Evolutionary conservation across 2,797 vertebrate genomes (phyloP).

Genomic region (Melanotaenia maccullochi): DNA sequence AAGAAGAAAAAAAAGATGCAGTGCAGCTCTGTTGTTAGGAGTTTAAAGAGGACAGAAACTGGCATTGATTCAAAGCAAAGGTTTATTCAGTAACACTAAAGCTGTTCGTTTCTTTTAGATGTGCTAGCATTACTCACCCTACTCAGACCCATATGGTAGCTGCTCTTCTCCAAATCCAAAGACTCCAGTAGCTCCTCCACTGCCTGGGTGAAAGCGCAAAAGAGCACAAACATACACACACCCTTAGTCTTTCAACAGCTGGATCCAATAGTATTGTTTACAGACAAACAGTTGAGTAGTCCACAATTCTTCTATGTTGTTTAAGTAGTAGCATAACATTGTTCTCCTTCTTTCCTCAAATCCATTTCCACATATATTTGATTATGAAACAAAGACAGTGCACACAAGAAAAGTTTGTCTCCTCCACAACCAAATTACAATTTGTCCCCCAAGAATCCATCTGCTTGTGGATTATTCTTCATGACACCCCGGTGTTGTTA

Average conservation of each 20-base stretch:
- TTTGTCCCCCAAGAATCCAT: slow-evolving; percentile 43
- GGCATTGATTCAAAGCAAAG: slow-evolving; percentile 38
- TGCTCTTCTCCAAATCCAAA: slow-evolving; percentile 96
- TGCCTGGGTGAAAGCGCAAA: slow-evolving; percentile 82
- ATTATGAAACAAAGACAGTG: slow-evolving; percentile 32
- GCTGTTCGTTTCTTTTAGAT: slow-evolving; percentile 41
- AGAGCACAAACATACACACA: slow-evolving; percentile 45
- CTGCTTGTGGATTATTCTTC: slow-evolving; percentile 53
- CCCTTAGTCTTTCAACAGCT: slow-evolving; percentile 45
- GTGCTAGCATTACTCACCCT: slow-evolving; percentile 83
- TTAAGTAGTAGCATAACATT: slow-evolving; percentile 48
- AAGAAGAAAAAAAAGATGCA: slow-evolving; percentile 16
- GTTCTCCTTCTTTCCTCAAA: slow-evolving; percentile 32
- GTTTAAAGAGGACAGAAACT: slow-evolving; percentile 32
- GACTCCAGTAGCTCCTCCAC: slow-evolving; percentile 97
- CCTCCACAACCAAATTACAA: slow-evolving; percentile 46
- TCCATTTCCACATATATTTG: slow-evolving; percentile 35
- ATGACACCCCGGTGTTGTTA: slow-evolving; percentile 41
- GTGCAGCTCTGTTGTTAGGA: slow-evolving; percentile 21
- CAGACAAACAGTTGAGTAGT: slow-evolving; percentile 52
- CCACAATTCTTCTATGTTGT: slow-evolving; percentile 38
- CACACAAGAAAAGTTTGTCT: slow-evolving; percentile 38
- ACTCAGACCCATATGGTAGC: slow-evolving; percentile 96
- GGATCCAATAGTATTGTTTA: slow-evolving; percentile 50
- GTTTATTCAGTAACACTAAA: slow-evolving; percentile 46